phyloP scores from a whole-genome alignment of 2,888 invertebrate species.

The Erpobdella octoculata region DNA sequence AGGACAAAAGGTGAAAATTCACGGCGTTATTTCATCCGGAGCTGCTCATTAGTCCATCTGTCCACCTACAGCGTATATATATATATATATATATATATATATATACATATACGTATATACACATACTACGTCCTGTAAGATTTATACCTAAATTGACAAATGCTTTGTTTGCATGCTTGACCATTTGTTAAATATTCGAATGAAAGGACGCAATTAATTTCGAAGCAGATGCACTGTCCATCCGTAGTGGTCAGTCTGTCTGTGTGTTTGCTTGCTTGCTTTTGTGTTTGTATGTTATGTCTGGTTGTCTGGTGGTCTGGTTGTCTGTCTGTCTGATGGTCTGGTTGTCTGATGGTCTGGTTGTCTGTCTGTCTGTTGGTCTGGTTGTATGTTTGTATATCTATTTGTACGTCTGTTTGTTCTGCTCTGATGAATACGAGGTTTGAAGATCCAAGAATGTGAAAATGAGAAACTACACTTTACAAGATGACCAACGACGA shows the following conservation, averaged over 20 bases:
- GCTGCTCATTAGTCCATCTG: too few relatives aligned
- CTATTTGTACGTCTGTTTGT: not conserved
- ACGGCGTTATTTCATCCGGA: too few relatives aligned
- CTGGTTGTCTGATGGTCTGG: not conserved
- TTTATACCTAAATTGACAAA: slow-evolving; percentile 10
- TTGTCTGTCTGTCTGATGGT: not conserved
- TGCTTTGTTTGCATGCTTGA: not conserved
- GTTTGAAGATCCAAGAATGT: too few relatives aligned
- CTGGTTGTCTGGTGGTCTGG: too few relatives aligned
- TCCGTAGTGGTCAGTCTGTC: not conserved
- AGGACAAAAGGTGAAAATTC: too few relatives aligned
- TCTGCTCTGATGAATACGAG: too few relatives aligned
- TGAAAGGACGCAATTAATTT: not conserved
- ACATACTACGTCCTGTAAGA: slow-evolving; percentile 11
- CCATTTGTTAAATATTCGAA: slow-evolving; percentile 1
- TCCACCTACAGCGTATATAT: not conserved
- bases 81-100: slow-evolving; percentile 20
- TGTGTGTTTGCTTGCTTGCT: not conserved
- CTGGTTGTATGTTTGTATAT: not conserved
- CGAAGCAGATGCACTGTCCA: not conserved
- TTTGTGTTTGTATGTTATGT: not conserved
- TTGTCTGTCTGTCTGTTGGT: not conserved
- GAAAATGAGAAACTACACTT: too few relatives aligned
- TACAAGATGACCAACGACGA: too few relatives aligned
- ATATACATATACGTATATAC: not conserved